Conservation (phyloP, 2,797 vertebrate genomes). For the Diceros bicornis region DNA sequence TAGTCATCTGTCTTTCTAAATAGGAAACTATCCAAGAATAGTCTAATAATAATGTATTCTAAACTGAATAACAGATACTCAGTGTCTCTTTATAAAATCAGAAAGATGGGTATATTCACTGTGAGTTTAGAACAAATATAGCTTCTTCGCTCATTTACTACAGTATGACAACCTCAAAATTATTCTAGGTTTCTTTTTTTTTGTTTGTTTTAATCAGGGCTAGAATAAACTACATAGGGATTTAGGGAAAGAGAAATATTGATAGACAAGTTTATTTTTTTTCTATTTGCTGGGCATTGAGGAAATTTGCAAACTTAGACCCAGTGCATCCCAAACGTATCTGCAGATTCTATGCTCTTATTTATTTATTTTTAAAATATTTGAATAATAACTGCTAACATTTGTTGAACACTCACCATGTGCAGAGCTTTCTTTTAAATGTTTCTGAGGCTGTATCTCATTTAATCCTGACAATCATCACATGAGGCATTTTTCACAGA, state of each 20-base stretch:
- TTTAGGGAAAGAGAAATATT: not conserved
- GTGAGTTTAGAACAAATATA: not conserved
- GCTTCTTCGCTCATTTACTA: not conserved
- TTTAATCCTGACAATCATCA: not conserved
- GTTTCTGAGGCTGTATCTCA: not conserved
- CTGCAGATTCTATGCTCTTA: not conserved
- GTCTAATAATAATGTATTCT: not conserved
- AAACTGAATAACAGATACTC: conserved; percentile 5
- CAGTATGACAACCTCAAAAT: not conserved
- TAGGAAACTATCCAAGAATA: not conserved
- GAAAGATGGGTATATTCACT: not conserved
- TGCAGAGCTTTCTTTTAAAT: not conserved
- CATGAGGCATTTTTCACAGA: not conserved
- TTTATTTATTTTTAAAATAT: not conserved
- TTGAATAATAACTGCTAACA: not conserved
- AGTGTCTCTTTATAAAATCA: not conserved
- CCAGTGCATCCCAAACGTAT: not conserved
- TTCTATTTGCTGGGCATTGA: not conserved
- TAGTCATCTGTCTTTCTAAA: not conserved
- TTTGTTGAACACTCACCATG: not conserved
- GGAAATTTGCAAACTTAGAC: not conserved
- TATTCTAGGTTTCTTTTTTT: not conserved
- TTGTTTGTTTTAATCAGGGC: not conserved
- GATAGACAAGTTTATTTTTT: not conserved
- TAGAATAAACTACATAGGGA: not conserved